These are phyloP conservation scores for Bettongia penicillata DNA, from an alignment of 2,113 vertebrate genomes.

Conservation along the genomic window DNA sequence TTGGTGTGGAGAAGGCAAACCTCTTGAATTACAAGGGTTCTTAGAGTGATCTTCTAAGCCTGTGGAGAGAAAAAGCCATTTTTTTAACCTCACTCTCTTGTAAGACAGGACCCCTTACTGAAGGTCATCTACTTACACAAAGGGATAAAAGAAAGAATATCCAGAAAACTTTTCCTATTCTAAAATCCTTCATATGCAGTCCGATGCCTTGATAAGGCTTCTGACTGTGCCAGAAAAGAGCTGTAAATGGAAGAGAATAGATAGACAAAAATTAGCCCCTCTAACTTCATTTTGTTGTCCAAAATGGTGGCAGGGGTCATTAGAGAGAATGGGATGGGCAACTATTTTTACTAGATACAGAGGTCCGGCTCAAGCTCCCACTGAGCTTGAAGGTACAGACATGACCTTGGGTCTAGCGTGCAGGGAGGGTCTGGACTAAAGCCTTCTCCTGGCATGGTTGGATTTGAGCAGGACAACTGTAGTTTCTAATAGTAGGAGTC, in stretches of 20 bases:
- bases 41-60: neutral
- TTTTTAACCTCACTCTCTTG: neutral
- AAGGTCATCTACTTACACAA: neutral
- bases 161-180: neutral
- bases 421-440: neutral
- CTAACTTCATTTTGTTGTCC: neutral
- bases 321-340: neutral
- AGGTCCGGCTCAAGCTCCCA: fast-evolving
- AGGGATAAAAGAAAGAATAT: neutral
- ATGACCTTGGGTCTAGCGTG: neutral
- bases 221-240: too few species aligned
- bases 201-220: neutral
- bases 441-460: neutral
- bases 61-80: neutral
- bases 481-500: neutral
- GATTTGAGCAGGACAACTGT: neutral
- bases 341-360: neutral
- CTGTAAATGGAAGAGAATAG: neutral
- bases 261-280: neutral
- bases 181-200: neutral
- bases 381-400: neutral
- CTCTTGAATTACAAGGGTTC: neutral
- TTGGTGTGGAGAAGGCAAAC: neutral
- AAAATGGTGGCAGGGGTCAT: fast-evolving
- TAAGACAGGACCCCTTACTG: neutral